phyloP scores from a whole-genome alignment of 2,888 invertebrate genomes.

The Heliconius ismenius region DNA sequence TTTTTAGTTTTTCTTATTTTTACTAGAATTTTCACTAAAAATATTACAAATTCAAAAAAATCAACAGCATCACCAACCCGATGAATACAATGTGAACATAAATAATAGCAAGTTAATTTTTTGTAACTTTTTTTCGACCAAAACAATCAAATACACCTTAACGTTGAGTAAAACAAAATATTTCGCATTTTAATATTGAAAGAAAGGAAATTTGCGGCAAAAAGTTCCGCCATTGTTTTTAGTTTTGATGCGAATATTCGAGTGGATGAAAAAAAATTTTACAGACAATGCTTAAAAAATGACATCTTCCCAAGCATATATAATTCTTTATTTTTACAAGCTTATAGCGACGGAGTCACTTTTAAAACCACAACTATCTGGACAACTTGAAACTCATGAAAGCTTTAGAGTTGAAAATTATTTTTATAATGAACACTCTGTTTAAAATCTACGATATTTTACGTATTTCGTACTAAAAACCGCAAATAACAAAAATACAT shows the following conservation, averaged over 20 bases:
- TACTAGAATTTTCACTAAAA: background rate
- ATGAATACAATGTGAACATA: constrained; percentile 6
- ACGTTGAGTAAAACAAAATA: constrained; percentile 36
- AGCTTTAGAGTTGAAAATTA: background rate
- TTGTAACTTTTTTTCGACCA: constrained; percentile 31
- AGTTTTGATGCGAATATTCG: constrained; percentile 43
- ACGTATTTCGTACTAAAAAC: background rate
- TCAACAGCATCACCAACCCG: background rate
- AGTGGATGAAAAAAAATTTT: constrained; percentile 36
- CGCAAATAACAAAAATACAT: background rate
- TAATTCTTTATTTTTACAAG: constrained; percentile 26
- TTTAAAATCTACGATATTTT: background rate
- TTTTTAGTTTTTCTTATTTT: background rate
- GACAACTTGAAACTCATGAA: constrained; percentile 15
- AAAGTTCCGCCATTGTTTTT: constrained; percentile 43
- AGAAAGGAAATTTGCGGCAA: constrained; percentile 41
- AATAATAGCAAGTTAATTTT: constrained; percentile 27
- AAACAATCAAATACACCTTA: constrained; percentile 36
- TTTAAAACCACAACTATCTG: constrained; percentile 1
- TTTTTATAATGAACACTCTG: constrained; percentile 13
- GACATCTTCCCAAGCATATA: constrained; percentile 26
- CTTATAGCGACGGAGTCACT: constrained; percentile 16
- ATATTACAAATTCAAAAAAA: background rate
- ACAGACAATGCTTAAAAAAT: constrained; percentile 40
- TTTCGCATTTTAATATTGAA: constrained; percentile 40